A percentile compares a stretch with the other conserved stretches of the same genome.
Conservation (phyloP, 2,113 vertebrate genomes). For the Labeo rohita region DNA sequence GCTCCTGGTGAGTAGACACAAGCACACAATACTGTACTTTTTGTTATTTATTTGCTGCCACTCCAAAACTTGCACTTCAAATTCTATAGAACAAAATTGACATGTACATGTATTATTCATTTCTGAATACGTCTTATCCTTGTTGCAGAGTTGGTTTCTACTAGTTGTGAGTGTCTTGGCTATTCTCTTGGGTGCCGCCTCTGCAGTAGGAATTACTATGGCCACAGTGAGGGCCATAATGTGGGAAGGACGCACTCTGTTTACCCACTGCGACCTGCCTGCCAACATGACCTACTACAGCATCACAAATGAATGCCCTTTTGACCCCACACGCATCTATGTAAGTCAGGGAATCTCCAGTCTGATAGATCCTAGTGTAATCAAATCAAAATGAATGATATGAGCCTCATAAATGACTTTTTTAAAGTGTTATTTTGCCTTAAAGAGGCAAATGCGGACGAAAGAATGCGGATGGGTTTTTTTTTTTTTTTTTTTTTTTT, state of each 20-base stretch:
- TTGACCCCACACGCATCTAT: conserved; percentile 87
- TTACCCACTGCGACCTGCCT: conserved; percentile 72
- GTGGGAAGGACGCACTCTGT: conserved; percentile 72
- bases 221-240: conserved; percentile 79
- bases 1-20: conserved; percentile 75
- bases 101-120: neutral
- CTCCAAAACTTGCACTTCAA: neutral
- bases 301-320: conserved; percentile 81
- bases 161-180: conserved; percentile 79
- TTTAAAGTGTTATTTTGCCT: neutral
- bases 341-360: conserved; percentile 72
- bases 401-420: neutral
- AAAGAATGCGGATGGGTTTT: no score
- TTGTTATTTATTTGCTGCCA: neutral
- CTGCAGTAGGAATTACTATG: conserved; percentile 73
- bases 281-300: conserved; percentile 57
- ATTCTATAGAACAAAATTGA: neutral
- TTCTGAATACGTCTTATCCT: neutral
- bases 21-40: neutral
- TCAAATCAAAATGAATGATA: no score
- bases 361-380: neutral
- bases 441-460: no score
- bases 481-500: no score
- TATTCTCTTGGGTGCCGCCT: conserved; percentile 75
- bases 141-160: conserved; percentile 80